A percentile compares a stretch with the other conserved stretches of the same genome.
Conservation (phyloP, 2,888 invertebrate genomes). For the Drosophila phalerata region DNA sequence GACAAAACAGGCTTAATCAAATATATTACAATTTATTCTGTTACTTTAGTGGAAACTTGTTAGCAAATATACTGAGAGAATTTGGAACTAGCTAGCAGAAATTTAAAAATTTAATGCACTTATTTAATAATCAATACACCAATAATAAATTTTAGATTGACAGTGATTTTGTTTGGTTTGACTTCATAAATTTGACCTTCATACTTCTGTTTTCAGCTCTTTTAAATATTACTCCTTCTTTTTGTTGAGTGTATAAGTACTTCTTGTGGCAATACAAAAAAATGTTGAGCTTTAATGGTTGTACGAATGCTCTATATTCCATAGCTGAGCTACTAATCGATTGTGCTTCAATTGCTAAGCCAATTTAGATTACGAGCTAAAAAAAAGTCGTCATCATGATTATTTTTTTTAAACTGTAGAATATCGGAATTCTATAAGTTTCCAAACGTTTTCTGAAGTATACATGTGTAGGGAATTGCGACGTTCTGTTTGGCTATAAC, state of each 20-base stretch:
- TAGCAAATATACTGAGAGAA: neutral
- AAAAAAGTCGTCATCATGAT: slow-evolving; percentile 20
- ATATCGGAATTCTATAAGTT: neutral
- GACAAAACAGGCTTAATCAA: no score
- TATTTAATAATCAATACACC: neutral
- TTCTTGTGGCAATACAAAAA: neutral
- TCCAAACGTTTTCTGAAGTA: neutral
- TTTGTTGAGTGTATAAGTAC: slow-evolving; percentile 29
- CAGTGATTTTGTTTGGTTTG: no score
- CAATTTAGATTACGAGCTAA: slow-evolving; percentile 34
- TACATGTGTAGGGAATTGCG: slow-evolving; percentile 4
- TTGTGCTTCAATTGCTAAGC: neutral
- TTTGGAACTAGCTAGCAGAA: neutral
- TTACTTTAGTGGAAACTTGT: no score
- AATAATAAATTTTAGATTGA: neutral
- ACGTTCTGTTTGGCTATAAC: neutral
- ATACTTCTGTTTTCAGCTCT: neutral
- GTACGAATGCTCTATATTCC: slow-evolving; percentile 35
- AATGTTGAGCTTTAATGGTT: slow-evolving; percentile 2
- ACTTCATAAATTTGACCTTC: neutral
- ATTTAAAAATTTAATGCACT: neutral
- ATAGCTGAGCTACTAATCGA: slow-evolving; percentile 1
- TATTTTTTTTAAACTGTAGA: neutral
- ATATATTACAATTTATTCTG: no score
- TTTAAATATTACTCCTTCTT: neutral